Evolutionary conservation across 2,888 invertebrate genomes (phyloP).

Genomic region (Nephrotoma appendiculata): DNA sequence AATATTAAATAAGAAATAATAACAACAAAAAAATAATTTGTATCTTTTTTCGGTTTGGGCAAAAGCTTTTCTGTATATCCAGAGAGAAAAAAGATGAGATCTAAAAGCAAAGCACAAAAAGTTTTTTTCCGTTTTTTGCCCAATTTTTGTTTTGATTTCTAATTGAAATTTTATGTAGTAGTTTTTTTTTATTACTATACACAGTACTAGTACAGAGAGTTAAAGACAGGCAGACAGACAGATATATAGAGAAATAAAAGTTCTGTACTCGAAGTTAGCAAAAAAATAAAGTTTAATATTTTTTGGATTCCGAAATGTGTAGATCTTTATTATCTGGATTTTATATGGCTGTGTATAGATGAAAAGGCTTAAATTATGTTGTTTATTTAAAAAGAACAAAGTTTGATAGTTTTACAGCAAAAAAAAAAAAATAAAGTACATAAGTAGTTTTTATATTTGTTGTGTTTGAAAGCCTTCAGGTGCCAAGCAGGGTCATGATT

Average conservation of each 20-base stretch:
- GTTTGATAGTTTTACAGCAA: neutral
- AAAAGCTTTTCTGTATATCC: neutral
- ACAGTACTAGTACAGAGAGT: neutral
- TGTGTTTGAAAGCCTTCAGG: neutral
- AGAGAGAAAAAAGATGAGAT: neutral
- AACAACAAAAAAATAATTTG: neutral
- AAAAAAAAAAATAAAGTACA: neutral
- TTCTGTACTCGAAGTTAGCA: neutral
- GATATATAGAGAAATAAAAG: neutral
- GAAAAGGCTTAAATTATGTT: neutral
- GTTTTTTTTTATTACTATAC: neutral
- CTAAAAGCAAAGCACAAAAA: neutral
- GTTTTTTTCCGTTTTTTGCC: neutral
- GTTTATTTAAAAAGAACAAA: neutral
- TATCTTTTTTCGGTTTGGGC: neutral
- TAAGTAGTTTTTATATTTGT: neutral
- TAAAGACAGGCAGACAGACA: neutral
- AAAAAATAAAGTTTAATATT: neutral
- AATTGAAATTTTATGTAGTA: neutral
- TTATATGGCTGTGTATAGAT: neutral
- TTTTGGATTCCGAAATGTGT: neutral
- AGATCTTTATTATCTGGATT: neutral
- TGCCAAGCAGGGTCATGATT: neutral
- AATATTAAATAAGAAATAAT: neutral
- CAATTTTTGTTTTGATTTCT: neutral